Conservation (phyloP, 2,113 vertebrate genomes). For the Pseudonaja textilis region DNA sequence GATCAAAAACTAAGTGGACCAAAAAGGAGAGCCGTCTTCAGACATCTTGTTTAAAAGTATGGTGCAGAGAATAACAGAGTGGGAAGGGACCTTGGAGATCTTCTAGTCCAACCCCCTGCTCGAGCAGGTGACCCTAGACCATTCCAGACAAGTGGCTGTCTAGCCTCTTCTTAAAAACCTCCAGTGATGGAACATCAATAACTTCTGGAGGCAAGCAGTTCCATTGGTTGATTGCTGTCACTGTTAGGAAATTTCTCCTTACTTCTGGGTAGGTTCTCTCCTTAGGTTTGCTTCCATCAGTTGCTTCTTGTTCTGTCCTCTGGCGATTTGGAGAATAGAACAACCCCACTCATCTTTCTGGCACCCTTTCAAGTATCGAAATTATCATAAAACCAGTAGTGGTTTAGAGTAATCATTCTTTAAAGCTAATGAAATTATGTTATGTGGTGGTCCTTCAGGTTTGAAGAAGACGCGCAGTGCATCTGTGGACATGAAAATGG, state of each 20-base stretch:
- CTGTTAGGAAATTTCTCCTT: background rate
- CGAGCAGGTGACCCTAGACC: background rate
- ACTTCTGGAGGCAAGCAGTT: background rate
- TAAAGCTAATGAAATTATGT: slow-evolving; percentile 20
- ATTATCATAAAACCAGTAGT: slow-evolving; percentile 44
- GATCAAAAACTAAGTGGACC: slow-evolving; percentile 43
- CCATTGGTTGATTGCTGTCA: background rate
- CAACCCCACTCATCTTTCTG: background rate
- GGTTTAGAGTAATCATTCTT: slow-evolving; percentile 39
- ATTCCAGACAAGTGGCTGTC: background rate
- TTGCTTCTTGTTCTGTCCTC: background rate
- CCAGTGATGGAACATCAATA: background rate
- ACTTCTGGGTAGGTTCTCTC: background rate
- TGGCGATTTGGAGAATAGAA: background rate
- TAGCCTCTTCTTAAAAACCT: background rate
- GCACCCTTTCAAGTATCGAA: background rate
- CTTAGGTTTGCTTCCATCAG: background rate
- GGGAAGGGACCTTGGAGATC: background rate
- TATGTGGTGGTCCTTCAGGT: too few relatives aligned
- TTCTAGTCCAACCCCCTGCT: background rate
- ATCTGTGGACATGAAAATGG: too few relatives aligned
- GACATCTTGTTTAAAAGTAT: slow-evolving; percentile 37
- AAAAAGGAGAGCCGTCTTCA: slow-evolving; percentile 32
- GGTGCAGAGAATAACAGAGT: background rate
- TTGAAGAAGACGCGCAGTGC: too few relatives aligned